Evolutionary conservation across 2,888 invertebrate species (phyloP), one percentile per base, ranked within the genome.

Genomic region (Harpagoxenus sublaevis): DNA sequence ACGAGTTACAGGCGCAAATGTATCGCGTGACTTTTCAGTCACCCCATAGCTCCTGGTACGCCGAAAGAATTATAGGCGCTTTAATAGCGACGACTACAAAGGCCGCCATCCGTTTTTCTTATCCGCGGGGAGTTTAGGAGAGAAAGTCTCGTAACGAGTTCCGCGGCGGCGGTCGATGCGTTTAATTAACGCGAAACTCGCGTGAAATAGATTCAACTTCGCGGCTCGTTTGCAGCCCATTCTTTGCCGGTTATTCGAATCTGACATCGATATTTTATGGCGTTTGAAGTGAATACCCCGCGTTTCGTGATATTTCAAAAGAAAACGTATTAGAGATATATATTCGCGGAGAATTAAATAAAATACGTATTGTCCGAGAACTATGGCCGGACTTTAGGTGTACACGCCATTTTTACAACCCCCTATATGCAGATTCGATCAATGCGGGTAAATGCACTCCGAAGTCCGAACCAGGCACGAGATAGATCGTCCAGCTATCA

Each of bases 71-170:
- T 84, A 79, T 70, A 81, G 84, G 79, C 39, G 70, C 68, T 79
- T 84, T 81, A 79, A 84, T 79, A 62, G 83, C 60, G 55, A 62
- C 68, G 55, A 70, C 79, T 62, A 79, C 79, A 84, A 84, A 84
- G 83, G 70, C 81, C 42, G 51, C 79, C 68, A 53, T 73, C 75
- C 66, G 81, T 66, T 83, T 85, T 73, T 83, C 84, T 85, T 74
- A 83, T 83, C 74, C 75, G 60, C 63, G 28, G 57, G 51, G 74
- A 82, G 74, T 70, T 68, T 60, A 53, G 62, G 55, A 70, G 53
- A 66, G 84, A 81, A 65, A 83, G 63, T 74, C 84, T 75, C 84
- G 68, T 83, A 85, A 85, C 83, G 84, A 84, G 83, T 83, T 74
- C 60, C 62, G 23, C 28, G 62, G 35, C 35, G 51, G 42, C 63